Base-by-base conservation (phyloP, 2,113 vertebrate species). In the Scophthalmus maximus region DNA sequence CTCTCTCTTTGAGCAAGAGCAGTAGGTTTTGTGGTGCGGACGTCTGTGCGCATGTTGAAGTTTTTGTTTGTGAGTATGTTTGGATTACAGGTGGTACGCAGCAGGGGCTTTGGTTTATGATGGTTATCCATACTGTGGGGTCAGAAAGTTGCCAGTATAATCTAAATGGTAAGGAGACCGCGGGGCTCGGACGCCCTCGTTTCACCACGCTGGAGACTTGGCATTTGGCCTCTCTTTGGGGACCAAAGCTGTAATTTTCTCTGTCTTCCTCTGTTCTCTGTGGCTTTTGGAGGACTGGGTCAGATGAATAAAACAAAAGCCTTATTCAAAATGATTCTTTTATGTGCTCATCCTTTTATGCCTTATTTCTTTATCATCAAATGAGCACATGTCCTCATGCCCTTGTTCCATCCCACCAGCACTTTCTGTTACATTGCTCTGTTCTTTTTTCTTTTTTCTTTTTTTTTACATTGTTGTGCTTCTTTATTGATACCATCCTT, bases 161-260 rank as follows among this genome's bases (percentile, higher is more conserved):
- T 91, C 83, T 92, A 88, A 92, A 91, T 90, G 83, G 82, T 92
- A 88, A 92, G 83, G 85, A 88, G 81, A 73, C 79, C 55, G 49
- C 27, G 32, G 88, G 79, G 84, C 82, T 78, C 53, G 27, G 29
- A 75, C 80, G 88, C 68, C 85, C 87, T 89, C 82, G 82, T 88
- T 85, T 75, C 77, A 55, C 84, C 79, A 67, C 86, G 85, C 76
- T 79, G 87, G 87, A 89, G 81, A 75, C 68, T 72, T 89, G 88
- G 82, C 89, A 82, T 83, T 89, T 85, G 86, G 87, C 88, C 89
- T 76, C 75, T 20, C 72, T 86, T 90, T 79, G 79, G 84, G 76
- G 78, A 88, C 75, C 84, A 89, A 89, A 85, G 85, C 88, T 87
- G 86, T 87, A 76, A 89, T 88, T 91, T 88, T 79, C 80, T 77